Evolutionary conservation across 2,888 invertebrate species (phyloP).

Genomic region (Creontiades dilutus): DNA sequence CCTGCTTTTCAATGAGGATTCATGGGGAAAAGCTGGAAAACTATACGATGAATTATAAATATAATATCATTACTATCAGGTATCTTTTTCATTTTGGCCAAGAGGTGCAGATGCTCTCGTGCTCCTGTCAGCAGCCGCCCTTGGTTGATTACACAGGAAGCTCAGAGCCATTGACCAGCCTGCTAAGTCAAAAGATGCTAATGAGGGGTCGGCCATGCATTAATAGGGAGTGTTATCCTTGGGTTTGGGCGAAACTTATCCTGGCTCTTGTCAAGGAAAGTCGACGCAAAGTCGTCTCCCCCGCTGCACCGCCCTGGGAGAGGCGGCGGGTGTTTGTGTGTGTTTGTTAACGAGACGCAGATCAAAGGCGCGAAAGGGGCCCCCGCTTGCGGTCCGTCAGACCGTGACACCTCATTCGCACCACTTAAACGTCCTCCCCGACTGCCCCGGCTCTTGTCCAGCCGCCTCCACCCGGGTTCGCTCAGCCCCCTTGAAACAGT

Average conservation of each 20-base stretch:
- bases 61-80: too few relatives aligned
- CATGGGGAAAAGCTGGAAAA: too few relatives aligned
- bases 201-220: background rate
- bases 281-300: constrained; percentile 40
- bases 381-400: constrained; percentile 60
- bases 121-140: too few relatives aligned
- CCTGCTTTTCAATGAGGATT: too few relatives aligned
- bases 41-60: too few relatives aligned
- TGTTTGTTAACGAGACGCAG: constrained; percentile 49
- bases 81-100: too few relatives aligned
- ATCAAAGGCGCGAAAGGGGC: constrained; percentile 51
- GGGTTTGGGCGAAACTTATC: background rate
- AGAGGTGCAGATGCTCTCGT: too few relatives aligned
- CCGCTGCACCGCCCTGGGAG: background rate
- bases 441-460: background rate
- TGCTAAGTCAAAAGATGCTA: background rate
- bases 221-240: constrained; percentile 36
- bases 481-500: background rate
- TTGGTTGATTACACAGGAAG: background rate
- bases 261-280: constrained; percentile 21
- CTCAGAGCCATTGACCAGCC: background rate
- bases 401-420: constrained; percentile 66
- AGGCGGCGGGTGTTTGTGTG: constrained; percentile 24
- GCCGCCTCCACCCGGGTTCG: background rate
- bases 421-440: constrained; percentile 44